A percentile compares a stretch with the other conserved stretches of the same genome.
Conservation (phyloP, 2,113 vertebrate species). For the Chamaetylas fuelleborni region DNA sequence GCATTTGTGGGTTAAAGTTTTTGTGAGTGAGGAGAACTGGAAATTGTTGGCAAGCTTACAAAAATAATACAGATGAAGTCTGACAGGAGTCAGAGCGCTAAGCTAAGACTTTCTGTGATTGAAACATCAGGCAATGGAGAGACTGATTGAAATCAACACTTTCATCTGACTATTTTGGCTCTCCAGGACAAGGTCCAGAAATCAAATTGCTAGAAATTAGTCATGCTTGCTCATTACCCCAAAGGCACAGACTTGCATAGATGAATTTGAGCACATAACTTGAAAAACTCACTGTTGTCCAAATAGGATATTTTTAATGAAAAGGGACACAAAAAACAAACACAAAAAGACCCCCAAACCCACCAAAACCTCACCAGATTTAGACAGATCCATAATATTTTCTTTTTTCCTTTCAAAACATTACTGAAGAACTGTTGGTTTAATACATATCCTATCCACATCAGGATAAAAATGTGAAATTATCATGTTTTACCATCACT, state of each 20-base stretch:
- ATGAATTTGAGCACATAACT: background rate
- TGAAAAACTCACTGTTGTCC: background rate
- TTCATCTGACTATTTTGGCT: background rate
- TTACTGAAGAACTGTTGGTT: background rate
- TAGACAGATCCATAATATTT: background rate
- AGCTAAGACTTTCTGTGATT: background rate
- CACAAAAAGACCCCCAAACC: fast-evolving
- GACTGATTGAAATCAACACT: background rate
- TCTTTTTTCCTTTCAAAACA: background rate
- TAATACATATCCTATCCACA: background rate
- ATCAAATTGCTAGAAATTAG: background rate
- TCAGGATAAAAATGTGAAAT: background rate
- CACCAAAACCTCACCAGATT: background rate
- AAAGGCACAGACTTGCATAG: background rate
- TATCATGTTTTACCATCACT: background rate
- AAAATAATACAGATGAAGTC: background rate
- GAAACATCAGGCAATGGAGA: background rate
- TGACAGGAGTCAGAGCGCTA: background rate
- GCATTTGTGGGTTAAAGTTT: background rate
- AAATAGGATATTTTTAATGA: background rate
- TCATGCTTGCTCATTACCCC: background rate
- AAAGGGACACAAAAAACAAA: background rate
- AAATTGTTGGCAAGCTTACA: background rate
- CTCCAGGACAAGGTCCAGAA: background rate
- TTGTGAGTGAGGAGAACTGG: background rate